Evolutionary conservation across 2,113 vertebrate species (phyloP).

Genomic region (Gobio gobio): DNA sequence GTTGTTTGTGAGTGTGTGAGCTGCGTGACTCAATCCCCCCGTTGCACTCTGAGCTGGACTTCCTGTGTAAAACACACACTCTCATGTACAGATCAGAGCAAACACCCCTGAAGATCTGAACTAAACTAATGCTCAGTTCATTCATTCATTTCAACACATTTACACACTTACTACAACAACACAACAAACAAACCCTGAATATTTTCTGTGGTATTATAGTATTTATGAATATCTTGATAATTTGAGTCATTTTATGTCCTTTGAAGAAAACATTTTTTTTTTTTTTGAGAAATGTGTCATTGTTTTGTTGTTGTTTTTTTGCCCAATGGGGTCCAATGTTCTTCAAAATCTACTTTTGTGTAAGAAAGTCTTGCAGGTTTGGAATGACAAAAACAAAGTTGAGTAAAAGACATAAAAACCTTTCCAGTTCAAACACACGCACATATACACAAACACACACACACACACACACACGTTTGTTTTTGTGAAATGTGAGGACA

Average conservation of each 20-base stretch:
- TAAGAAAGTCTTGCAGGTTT: neutral
- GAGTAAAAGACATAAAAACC: neutral
- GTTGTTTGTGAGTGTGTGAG: slow-evolving; percentile 16
- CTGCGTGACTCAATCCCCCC: slow-evolving; percentile 38
- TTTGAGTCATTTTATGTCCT: neutral
- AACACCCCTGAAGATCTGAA: neutral
- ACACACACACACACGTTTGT: neutral
- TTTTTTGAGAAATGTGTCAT: neutral
- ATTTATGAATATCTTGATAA: neutral
- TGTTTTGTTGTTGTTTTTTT: neutral
- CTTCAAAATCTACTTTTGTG: neutral
- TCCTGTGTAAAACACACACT: slow-evolving; percentile 61
- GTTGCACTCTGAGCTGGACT: slow-evolving; percentile 67
- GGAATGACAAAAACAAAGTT: neutral
- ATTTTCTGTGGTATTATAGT: neutral
- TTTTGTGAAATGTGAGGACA: too few species aligned
- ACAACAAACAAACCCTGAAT: neutral
- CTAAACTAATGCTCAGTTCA: neutral
- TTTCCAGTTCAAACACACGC: neutral
- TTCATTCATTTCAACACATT: neutral
- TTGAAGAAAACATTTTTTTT: neutral
- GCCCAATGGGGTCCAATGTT: neutral
- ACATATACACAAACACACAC: neutral
- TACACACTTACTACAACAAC: neutral
- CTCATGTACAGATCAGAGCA: neutral